These are phyloP conservation scores for Sander vitreus DNA, from an alignment of 2,113 vertebrate species.

Conservation along the genomic window DNA sequence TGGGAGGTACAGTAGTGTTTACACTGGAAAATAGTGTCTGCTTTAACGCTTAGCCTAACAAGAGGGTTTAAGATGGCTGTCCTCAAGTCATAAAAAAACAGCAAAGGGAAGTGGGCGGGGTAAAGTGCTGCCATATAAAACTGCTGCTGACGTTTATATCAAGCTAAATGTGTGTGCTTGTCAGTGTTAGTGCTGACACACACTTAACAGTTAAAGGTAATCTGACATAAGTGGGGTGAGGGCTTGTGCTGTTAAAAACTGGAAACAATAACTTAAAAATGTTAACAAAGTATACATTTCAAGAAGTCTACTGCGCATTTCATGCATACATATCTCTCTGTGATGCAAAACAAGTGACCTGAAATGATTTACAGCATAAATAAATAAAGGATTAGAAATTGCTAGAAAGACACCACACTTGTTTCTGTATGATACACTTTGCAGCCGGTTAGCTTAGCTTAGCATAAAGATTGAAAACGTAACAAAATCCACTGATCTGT, in stretches of 20 bases:
- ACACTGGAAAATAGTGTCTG: slow-evolving; percentile 50
- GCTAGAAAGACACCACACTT: too few species aligned
- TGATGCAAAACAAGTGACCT: neutral
- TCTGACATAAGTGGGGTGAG: neutral
- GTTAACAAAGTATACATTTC: neutral
- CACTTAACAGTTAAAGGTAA: slow-evolving; percentile 2
- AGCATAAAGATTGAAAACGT: too few species aligned
- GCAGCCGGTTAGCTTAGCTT: too few species aligned
- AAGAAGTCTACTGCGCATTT: neutral
- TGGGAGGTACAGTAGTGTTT: slow-evolving; percentile 31
- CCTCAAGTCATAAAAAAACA: slow-evolving; percentile 7
- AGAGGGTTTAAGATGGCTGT: slow-evolving; percentile 8
- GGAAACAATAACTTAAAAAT: neutral
- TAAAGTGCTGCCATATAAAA: slow-evolving; percentile 1
- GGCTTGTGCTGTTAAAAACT: neutral
- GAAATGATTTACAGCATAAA: neutral
- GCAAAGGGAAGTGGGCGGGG: neutral
- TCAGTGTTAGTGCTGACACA: slow-evolving; percentile 5
- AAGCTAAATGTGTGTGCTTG: slow-evolving; percentile 4
- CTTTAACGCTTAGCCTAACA: slow-evolving; percentile 33
- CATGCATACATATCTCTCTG: neutral
- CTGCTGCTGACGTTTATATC: neutral
- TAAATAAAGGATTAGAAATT: neutral
- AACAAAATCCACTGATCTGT: too few species aligned
- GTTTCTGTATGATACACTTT: too few species aligned